phyloP scores from a whole-genome alignment of 2,888 invertebrate species.

The Callyntrura sp. region DNA sequence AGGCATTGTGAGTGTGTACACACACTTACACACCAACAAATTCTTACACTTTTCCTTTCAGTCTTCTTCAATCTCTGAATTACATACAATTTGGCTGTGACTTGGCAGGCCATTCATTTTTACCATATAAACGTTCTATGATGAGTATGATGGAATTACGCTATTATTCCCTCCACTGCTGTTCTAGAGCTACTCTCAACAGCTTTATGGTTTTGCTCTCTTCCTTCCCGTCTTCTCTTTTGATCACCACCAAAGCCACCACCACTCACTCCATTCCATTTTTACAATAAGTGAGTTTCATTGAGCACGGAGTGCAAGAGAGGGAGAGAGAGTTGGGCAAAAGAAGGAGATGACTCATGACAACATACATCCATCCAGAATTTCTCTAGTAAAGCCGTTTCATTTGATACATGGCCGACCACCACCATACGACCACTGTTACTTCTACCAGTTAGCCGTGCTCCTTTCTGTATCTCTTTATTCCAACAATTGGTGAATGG shows the following conservation, averaged over 20 bases:
- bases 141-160: conserved; percentile 45
- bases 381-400: conserved; percentile 47
- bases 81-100: conserved; percentile 22
- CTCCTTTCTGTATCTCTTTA: neutral
- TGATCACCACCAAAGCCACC: conserved; percentile 16
- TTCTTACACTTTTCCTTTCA: conserved; percentile 56
- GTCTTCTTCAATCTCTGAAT: conserved; percentile 25
- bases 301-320: conserved; percentile 43
- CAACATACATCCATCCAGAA: conserved; percentile 61
- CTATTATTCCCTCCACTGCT: conserved; percentile 38
- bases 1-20: neutral
- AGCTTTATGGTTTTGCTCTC: conserved; percentile 42
- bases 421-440: conserved; percentile 53
- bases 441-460: conserved; percentile 23
- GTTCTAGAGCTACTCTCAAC: conserved; percentile 32
- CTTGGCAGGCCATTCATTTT: conserved; percentile 19
- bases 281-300: conserved; percentile 58
- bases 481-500: neutral
- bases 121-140: conserved; percentile 40
- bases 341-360: conserved; percentile 68
- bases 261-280: conserved; percentile 38
- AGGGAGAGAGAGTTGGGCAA: conserved; percentile 14
- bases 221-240: conserved; percentile 29
- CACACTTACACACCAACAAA: conserved; percentile 1
- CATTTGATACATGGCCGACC: conserved; percentile 52